Conservation (phyloP, 2,113 vertebrate species). For the Bothrops jararaca region DNA sequence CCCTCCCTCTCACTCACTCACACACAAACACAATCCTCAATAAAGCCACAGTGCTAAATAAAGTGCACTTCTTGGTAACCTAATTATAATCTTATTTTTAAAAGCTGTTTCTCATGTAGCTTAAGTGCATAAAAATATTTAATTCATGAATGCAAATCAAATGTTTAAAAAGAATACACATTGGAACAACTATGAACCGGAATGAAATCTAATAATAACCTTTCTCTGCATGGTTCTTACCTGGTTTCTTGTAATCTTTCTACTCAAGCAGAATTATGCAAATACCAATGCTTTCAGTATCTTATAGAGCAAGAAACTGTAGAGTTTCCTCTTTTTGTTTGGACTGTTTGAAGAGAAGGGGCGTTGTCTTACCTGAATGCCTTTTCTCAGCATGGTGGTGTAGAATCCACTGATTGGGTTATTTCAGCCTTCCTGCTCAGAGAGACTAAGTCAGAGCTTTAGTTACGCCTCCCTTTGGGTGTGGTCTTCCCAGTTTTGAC, state of each 20-base stretch:
- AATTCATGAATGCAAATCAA: background rate
- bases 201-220: background rate
- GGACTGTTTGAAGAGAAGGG: fast-evolving
- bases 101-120: background rate
- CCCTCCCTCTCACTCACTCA: too few species aligned
- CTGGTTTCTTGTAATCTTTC: conserved; percentile 14
- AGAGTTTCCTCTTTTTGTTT: background rate
- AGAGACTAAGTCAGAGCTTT: too few species aligned
- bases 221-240: background rate
- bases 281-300: conserved; percentile 9
- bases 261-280: background rate
- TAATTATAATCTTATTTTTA: background rate
- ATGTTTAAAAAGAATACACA: background rate
- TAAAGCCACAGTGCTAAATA: background rate
- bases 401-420: too few species aligned
- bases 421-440: too few species aligned
- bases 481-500: too few species aligned
- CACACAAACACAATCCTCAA: background rate
- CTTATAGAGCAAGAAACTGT: conserved; percentile 24
- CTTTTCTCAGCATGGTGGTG: too few species aligned
- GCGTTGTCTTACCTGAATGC: too few species aligned
- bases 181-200: background rate
- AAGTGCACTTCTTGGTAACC: background rate
- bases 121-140: background rate
- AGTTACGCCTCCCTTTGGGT: too few species aligned